These are phyloP conservation scores for Rhizoglyphus robini DNA, from an alignment of 1,140 invertebrate species.

Conservation along the genomic window DNA sequence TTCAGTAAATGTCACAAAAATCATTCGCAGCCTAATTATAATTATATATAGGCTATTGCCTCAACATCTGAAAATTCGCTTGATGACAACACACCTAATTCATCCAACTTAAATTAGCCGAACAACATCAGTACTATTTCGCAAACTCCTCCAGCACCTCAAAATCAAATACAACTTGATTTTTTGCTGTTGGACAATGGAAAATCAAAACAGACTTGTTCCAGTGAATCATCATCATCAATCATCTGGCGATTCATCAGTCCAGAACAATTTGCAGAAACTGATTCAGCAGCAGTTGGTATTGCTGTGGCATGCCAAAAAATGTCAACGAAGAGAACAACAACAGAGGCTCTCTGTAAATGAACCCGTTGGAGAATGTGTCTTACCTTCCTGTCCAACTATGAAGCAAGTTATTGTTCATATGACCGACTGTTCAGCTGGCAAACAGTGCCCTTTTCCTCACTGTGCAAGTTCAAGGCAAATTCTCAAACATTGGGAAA, in stretches of 20 bases:
- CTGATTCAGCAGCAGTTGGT: constrained; percentile 98
- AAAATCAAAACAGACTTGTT: not conserved
- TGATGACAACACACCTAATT: constrained; percentile 16
- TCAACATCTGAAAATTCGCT: constrained; percentile 3
- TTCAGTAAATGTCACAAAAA: too few relatives aligned
- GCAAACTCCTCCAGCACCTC: constrained; percentile 1
- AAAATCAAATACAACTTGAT: not conserved
- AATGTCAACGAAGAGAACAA: constrained; percentile 83
- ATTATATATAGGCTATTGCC: too few relatives aligned
- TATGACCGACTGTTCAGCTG: constrained; percentile 92
- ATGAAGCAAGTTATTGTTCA: constrained; percentile 99
- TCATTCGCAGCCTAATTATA: too few relatives aligned
- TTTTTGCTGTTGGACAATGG: not conserved
- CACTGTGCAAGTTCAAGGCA: constrained; percentile 97
- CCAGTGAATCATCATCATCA: not conserved
- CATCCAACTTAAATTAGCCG: not conserved
- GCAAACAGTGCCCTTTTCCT: constrained; percentile 66
- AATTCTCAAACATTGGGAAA: constrained; percentile 98
- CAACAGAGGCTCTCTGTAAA: constrained; percentile 32
- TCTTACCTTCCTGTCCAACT: constrained; percentile 87
- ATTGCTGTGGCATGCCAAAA: constrained; percentile 90
- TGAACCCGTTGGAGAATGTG: constrained; percentile 45
- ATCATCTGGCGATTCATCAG: too few relatives aligned
- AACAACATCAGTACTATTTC: constrained; percentile 15
- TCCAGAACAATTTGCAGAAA: constrained; percentile 47